These are phyloP conservation scores for Mesembrinibis cayennensis DNA, from an alignment of 2,113 vertebrate genomes.

Conservation along the genomic window DNA sequence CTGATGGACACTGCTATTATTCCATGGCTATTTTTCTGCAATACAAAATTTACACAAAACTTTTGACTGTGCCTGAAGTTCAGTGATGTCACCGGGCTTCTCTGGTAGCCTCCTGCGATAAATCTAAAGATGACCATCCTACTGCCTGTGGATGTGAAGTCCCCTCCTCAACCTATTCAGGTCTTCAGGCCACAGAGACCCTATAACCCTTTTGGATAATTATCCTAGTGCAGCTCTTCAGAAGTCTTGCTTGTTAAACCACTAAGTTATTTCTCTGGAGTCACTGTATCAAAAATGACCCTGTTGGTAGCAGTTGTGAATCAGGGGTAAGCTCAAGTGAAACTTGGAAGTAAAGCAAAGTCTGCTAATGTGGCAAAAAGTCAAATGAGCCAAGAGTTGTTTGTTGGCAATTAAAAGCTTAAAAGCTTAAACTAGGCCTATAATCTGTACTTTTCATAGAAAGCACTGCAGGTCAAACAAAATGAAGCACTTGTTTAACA, in stretches of 20 bases:
- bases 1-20: neutral
- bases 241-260: neutral
- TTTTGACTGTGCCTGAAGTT: neutral
- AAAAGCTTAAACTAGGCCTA: constrained; percentile 30
- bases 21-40: neutral
- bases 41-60: neutral
- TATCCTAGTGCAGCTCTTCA: neutral
- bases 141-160: neutral
- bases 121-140: neutral
- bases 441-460: neutral
- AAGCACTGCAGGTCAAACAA: neutral
- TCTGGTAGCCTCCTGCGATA: neutral
- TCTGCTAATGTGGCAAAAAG: neutral
- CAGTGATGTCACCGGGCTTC: neutral
- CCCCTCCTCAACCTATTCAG: neutral
- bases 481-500: neutral
- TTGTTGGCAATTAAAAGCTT: constrained; percentile 48
- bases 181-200: neutral
- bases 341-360: neutral
- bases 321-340: neutral
- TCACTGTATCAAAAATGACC: neutral
- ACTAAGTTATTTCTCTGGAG: neutral
- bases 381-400: neutral
- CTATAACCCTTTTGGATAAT: neutral
- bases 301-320: neutral